phyloP scores from a whole-genome alignment of 2,113 vertebrate genomes.

The Herpailurus yagouaroundi region DNA sequence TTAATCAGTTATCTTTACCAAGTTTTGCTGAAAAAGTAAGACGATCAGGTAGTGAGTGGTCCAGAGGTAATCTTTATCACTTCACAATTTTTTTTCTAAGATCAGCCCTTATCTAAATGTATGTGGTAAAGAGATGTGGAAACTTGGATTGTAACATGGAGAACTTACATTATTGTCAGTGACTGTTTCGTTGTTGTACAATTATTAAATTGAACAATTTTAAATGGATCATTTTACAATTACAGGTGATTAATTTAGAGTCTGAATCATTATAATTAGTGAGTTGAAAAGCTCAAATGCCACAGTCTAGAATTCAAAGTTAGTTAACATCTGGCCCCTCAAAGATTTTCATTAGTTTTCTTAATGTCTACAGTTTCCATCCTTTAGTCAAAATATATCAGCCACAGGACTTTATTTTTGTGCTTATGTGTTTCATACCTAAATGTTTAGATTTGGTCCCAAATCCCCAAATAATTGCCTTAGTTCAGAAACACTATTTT shows the following conservation, averaged over 20 bases:
- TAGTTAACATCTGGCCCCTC: neutral
- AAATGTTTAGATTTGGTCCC: neutral
- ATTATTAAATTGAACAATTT: neutral
- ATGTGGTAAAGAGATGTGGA: neutral
- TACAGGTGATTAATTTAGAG: neutral
- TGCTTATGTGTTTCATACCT: neutral
- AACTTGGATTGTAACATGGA: neutral
- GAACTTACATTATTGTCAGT: neutral
- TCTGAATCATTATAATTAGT: neutral
- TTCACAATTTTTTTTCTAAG: neutral
- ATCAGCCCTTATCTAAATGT: neutral
- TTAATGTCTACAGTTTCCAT: neutral
- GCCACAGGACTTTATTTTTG: neutral
- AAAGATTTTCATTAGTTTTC: neutral
- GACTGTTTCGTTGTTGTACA: neutral
- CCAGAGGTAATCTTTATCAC: neutral
- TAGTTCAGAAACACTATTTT: neutral
- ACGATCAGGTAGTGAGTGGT: neutral
- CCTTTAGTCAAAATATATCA: neutral
- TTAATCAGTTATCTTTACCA: neutral
- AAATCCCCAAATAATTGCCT: neutral
- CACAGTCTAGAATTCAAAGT: neutral
- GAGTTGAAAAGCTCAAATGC: neutral
- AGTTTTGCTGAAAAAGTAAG: neutral
- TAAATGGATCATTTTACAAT: neutral